Base-by-base conservation (phyloP, 2,797 vertebrate genomes). In the Furcifer pardalis region DNA sequence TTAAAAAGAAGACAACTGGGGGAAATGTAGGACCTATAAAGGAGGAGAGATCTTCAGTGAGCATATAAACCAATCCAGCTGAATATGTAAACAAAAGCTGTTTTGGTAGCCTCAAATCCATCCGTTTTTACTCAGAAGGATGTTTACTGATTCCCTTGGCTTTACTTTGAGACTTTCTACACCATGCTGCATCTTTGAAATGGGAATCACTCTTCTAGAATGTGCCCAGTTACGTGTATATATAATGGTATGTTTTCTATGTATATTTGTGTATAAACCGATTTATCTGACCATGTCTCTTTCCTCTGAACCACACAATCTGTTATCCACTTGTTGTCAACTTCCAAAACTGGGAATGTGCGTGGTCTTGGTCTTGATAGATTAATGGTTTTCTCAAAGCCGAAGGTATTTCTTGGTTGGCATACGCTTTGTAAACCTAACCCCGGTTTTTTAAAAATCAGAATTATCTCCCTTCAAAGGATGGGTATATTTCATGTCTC, bases 301-400 rank as follows among this genome's bases (percentile, higher is more conserved):
- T 27, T 76, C 25, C 35, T n/a, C 40, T 27, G 59, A 65, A 49
- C 35, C 30, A 23, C 42, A n/a, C 52, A 30, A 37, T 74, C 12
- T 13, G 19, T n/a, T n/a, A n/a, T n/a, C n/a, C n/a, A n/a, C n/a
- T n/a, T 12, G 2, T 1, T 9, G 15, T 69, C 25, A 7, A 2
- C 73, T 42, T 15, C 37, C 42, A 32, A 68, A n/a, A 59, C 19
- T 42, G 49, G 19, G 49, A 4, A 27, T 59, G 5, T 32, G 23
- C 44, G 3, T 30, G 35, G 27, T 44, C 21, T 68, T 30, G 35
- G 27, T 44, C 21, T 68, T 19, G 21, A 10, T n/a, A 8, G 2
- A 42, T 40, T 56, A 46, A 21, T 37, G 46, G 32, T 25, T 80
- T 80, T 52, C 65, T 56, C 27, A 71, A 56, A 71, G 49, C 15